These are phyloP conservation scores for Phengaris alcon DNA, from an alignment of 2,888 invertebrate species.

Conservation along the genomic window DNA sequence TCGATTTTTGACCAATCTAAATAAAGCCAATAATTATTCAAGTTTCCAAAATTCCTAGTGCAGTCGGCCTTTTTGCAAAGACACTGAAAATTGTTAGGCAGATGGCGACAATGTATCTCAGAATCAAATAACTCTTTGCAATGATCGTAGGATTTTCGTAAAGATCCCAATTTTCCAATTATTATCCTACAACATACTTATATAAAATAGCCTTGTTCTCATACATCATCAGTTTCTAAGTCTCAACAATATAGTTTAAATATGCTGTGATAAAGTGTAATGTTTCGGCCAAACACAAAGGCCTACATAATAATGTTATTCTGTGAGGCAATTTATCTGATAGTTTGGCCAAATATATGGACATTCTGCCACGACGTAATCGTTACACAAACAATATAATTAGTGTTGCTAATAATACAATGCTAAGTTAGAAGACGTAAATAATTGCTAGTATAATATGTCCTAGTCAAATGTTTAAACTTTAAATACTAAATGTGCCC, in stretches of 20 bases:
- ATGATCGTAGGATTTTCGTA: too few relatives aligned
- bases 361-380: slow-evolving; percentile 41
- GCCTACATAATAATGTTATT: slow-evolving; percentile 60
- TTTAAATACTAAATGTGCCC: too few relatives aligned
- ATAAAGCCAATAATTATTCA: too few relatives aligned
- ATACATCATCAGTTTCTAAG: not conserved
- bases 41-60: too few relatives aligned
- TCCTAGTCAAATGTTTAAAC: not conserved
- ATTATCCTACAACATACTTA: too few relatives aligned
- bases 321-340: slow-evolving; percentile 61
- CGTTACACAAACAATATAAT: slow-evolving; percentile 38
- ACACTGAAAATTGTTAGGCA: too few relatives aligned
- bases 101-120: too few relatives aligned
- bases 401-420: slow-evolving; percentile 30
- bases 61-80: too few relatives aligned
- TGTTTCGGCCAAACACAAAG: slow-evolving; percentile 56
- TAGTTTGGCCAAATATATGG: slow-evolving; percentile 59
- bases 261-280: slow-evolving; percentile 40
- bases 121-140: too few relatives aligned
- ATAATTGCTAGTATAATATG: not conserved
- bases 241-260: not conserved
- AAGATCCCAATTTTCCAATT: too few relatives aligned
- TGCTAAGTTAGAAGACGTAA: slow-evolving; percentile 4
- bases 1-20: too few relatives aligned
- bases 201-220: not conserved